phyloP scores from a whole-genome alignment of 2,113 vertebrate species.

The Epinephelus moara region DNA sequence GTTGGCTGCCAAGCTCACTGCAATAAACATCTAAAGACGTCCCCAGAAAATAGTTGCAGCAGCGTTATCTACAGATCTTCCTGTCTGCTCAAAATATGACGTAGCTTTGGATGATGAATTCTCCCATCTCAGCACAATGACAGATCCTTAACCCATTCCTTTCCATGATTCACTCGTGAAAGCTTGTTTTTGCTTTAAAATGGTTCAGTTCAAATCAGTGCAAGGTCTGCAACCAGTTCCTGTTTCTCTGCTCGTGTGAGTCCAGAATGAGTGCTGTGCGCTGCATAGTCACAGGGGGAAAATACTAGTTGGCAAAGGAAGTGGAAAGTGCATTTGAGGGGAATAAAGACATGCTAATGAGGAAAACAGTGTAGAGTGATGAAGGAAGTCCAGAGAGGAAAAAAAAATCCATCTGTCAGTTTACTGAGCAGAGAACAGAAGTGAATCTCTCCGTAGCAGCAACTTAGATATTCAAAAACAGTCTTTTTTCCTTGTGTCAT shows the following conservation, averaged over 20 bases:
- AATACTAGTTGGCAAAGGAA: conserved; percentile 40
- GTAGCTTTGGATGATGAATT: conserved; percentile 7
- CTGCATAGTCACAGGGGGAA: conserved; percentile 30
- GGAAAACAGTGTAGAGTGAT: conserved; percentile 53
- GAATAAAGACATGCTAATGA: conserved; percentile 53
- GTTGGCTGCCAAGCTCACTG: conserved; percentile 12
- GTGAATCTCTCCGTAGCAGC: conserved; percentile 13
- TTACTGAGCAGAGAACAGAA: neutral
- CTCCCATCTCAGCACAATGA: conserved; percentile 10
- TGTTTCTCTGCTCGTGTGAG: conserved; percentile 8
- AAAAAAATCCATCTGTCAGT: conserved; percentile 34
- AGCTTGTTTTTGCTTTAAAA: neutral
- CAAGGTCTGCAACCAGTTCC: conserved; percentile 10
- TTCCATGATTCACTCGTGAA: neutral
- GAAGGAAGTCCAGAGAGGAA: conserved; percentile 17
- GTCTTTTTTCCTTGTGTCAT: neutral
- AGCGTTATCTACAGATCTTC: conserved; percentile 10
- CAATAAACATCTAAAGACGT: neutral
- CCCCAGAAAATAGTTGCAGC: neutral
- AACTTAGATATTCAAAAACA: conserved; percentile 3
- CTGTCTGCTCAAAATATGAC: conserved; percentile 14
- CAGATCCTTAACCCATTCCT: conserved; percentile 55
- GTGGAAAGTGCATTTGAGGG: conserved; percentile 50
- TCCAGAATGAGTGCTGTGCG: neutral
- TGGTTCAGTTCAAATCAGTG: neutral